Percentiles rank a stretch among this genome's conserved stretches.
Evolutionary conservation across 2,888 invertebrate genomes (phyloP).

Genomic region (Tenthredo mesomela): DNA sequence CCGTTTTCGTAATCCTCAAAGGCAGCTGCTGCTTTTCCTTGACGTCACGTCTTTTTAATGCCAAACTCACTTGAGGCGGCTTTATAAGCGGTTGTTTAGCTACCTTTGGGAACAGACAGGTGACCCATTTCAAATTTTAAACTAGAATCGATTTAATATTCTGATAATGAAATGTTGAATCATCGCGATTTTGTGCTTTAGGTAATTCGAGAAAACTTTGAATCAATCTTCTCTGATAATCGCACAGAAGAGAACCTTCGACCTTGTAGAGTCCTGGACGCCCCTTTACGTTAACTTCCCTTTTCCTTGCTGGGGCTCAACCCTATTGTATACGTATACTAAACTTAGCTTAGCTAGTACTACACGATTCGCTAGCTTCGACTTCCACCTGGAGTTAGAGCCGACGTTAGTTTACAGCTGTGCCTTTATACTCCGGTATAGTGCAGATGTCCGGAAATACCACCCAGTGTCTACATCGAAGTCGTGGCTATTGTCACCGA

Average conservation of each 20-base stretch:
- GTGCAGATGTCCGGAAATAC: constrained; percentile 40
- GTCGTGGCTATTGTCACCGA: constrained; percentile 30
- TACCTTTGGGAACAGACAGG: background rate
- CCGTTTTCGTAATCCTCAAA: constrained; percentile 37
- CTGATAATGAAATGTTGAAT: background rate
- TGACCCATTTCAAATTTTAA: background rate
- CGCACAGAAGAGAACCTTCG: background rate
- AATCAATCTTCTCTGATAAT: background rate
- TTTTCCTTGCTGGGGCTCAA: constrained; percentile 19
- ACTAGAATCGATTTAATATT: background rate
- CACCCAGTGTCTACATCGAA: constrained; percentile 34
- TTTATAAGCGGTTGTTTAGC: background rate
- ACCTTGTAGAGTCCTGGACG: background rate
- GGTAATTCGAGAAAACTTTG: background rate
- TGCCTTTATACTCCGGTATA: constrained; percentile 30
- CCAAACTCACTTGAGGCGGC: constrained; percentile 24
- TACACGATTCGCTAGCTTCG: constrained; percentile 9
- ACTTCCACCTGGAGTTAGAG: constrained; percentile 46
- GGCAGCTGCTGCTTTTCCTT: constrained; percentile 34
- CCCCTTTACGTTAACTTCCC: constrained; percentile 7
- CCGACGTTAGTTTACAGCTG: constrained; percentile 42
- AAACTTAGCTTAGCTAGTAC: constrained; percentile 37
- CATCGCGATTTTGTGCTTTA: background rate
- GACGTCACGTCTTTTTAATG: constrained; percentile 42
- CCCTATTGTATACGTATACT: constrained; percentile 19